A percentile compares a stretch with the other conserved stretches of the same genome.
These are phyloP conservation scores for Manis pentadactyla DNA, from an alignment of 2,797 vertebrate species.

Conservation along the genomic window DNA sequence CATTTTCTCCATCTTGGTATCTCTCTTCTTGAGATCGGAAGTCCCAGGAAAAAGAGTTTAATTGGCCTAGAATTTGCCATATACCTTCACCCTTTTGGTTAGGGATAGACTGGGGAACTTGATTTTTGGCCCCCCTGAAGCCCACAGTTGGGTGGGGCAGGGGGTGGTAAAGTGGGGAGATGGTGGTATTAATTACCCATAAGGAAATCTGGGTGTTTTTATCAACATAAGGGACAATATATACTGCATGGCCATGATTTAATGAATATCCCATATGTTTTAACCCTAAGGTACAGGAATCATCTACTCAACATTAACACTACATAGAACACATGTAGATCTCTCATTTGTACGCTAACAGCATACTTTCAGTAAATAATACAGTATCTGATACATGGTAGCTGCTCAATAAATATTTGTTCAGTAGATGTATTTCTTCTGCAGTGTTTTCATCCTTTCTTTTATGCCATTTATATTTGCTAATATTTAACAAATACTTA, in stretches of 20 bases:
- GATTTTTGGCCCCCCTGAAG: background rate
- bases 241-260: background rate
- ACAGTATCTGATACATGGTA: background rate
- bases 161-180: background rate
- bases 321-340: background rate
- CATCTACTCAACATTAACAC: background rate
- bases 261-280: background rate
- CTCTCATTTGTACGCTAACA: background rate
- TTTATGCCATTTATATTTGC: conserved; percentile 5
- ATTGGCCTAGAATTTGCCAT: background rate
- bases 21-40: background rate
- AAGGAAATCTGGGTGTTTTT: background rate
- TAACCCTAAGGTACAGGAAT: background rate
- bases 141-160: background rate
- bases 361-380: background rate
- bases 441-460: background rate
- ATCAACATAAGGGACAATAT: background rate
- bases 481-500: conserved; percentile 26
- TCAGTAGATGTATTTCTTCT: background rate
- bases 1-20: background rate
- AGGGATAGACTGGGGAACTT: background rate
- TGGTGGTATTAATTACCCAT: background rate
- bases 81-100: background rate
- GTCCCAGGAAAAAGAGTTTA: background rate
- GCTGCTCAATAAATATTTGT: background rate